A percentile compares a stretch with the other conserved stretches of the same genome.
Evolutionary conservation across 1,140 invertebrate species (phyloP).

Genomic region (Lepidostoma basale): DNA sequence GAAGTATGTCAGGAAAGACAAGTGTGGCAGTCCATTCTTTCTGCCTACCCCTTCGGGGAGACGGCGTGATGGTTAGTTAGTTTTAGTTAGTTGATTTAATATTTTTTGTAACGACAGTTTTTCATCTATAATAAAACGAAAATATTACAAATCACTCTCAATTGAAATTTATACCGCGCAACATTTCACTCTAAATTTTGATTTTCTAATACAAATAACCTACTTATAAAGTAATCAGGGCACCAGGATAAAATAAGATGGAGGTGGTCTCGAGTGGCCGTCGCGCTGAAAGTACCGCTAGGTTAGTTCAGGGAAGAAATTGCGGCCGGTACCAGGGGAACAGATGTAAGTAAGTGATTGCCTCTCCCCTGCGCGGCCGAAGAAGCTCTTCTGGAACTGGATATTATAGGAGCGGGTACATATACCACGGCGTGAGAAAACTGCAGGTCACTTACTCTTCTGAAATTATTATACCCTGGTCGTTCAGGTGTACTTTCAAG

Average conservation of each 20-base stretch:
- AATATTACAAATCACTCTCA: too few relatives aligned
- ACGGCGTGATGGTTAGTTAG: too few relatives aligned
- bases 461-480: conserved; percentile 17
- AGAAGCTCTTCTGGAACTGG: conserved; percentile 2
- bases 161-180: too few relatives aligned
- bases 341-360: conserved; percentile 44
- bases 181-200: too few relatives aligned
- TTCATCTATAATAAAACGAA: too few relatives aligned
- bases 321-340: conserved; percentile 37
- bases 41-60: too few relatives aligned
- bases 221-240: not conserved
- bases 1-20: too few relatives aligned
- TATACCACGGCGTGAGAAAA: not conserved
- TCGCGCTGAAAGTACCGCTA: conserved; percentile 3
- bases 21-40: too few relatives aligned
- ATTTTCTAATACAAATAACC: too few relatives aligned
- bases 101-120: too few relatives aligned
- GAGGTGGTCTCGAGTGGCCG: conserved; percentile 5
- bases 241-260: not conserved
- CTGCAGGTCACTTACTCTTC: conserved; percentile 24
- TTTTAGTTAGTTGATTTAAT: too few relatives aligned
- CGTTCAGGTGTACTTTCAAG: not conserved
- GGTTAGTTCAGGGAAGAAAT: conserved; percentile 33
- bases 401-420: not conserved
- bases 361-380: conserved; percentile 26